Evolutionary conservation across 1,140 invertebrate species (phyloP), one percentile per base, ranked within the genome.

Genomic region (Drosophila erecta): DNA sequence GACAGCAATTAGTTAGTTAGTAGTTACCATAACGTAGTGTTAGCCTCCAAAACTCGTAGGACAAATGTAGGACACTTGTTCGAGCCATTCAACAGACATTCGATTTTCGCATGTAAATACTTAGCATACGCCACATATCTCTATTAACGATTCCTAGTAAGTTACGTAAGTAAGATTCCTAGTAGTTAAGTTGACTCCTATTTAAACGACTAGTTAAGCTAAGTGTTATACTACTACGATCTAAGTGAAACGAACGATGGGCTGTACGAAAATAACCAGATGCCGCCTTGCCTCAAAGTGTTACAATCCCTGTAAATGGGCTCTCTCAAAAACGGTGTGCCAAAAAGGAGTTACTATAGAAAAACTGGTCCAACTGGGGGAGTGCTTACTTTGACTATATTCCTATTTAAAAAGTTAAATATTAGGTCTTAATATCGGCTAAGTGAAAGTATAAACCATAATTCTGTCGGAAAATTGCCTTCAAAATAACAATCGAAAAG

Each of bases 31-130:
- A 30, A 30, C 10, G 7, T 30, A 17, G 17, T 33, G 14, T 30
- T 24, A 41, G 53, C 53, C 41, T 22, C 54, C 53, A 55, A 38
- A 40, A 14, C 11, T 20, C 14, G 12, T 46, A 46, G 46, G 46
- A 47, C 44, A 47, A 14, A n/a, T 47, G 12, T 46, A 24, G 17
- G 46, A 70, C 20, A 35, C 14, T 47, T 17, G 43, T 62, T 20
- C 41, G 51, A 43, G 49, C 47, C 58, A 60, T 60, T 60, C 35
- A 60, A 50, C 49, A 59, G 59, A 65, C 71, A 74, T 74, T 76
- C 64, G 57, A 77, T 62, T 58, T 58, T 70, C 61, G 66, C 62
- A 56, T 70, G 67, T 70, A 70, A 70, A 70, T 70, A 70, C 30
- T 56, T 70, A 61, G 59, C 47, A 41, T 61, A 60, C 22, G 12